Conservation (phyloP, 2,113 vertebrate genomes). For the Theristicus caerulescens region DNA sequence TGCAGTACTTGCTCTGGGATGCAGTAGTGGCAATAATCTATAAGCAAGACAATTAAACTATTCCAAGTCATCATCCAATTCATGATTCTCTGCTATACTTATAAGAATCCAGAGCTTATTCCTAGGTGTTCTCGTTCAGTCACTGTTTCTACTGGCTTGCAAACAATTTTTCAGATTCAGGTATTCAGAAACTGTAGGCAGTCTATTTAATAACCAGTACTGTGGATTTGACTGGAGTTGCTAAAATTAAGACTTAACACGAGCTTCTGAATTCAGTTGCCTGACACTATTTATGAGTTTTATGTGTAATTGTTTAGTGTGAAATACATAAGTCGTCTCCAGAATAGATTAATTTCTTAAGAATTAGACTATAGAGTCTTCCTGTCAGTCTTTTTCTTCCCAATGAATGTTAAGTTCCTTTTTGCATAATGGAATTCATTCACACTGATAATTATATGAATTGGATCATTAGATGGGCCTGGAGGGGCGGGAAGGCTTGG, state of each 20-base stretch:
- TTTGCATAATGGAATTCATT: neutral
- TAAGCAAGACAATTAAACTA: neutral
- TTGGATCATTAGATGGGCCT: neutral
- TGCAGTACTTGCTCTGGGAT: neutral
- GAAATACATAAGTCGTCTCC: neutral
- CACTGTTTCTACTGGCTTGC: neutral
- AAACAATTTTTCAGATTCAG: neutral
- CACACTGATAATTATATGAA: neutral
- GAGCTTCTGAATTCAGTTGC: neutral
- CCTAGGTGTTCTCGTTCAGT: neutral
- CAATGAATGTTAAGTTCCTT: neutral
- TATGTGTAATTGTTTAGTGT: neutral
- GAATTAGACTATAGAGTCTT: neutral
- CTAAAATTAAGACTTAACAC: neutral
- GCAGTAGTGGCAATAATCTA: neutral
- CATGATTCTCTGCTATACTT: neutral
- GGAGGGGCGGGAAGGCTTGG: neutral
- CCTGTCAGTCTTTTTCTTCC: neutral
- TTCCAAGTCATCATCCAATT: neutral
- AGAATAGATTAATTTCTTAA: neutral
- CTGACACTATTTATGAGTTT: neutral
- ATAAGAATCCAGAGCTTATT: neutral
- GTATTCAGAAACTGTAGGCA: neutral
- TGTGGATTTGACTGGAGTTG: neutral
- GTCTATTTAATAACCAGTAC: neutral